phyloP scores from a whole-genome alignment of 30 jellyfish, hydroid and myxozoan genomes.

The Pseudorhiza aurosa region DNA sequence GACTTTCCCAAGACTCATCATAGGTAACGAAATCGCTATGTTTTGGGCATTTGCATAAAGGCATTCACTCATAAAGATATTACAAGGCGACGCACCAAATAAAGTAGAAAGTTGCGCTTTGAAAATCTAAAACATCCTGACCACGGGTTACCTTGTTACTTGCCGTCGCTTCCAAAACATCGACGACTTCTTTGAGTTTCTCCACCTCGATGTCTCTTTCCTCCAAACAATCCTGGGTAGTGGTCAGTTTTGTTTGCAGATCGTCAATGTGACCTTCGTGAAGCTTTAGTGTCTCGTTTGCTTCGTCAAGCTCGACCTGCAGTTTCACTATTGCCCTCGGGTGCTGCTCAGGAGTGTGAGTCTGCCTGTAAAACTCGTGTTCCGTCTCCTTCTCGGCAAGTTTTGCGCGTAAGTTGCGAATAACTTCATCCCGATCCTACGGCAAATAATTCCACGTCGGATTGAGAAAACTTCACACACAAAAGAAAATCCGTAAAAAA shows the following conservation, averaged over 20 bases:
- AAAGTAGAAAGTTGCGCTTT: no score
- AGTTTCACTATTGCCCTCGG: conserved; percentile 42
- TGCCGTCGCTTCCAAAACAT: conserved; percentile 10
- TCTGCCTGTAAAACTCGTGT: conserved; percentile 65
- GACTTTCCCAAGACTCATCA: no score
- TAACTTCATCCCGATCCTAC: conserved; percentile 90
- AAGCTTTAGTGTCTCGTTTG: conserved; percentile 80
- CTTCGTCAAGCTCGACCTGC: conserved; percentile 74
- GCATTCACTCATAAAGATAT: no score
- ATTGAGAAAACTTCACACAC: no score
- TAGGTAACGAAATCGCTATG: no score
- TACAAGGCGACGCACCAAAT: no score
- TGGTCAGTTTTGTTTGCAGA: conserved; percentile 61
- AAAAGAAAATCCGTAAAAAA: no score
- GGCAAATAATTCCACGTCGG: no score
- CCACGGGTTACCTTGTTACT: neutral
- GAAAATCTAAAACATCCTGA: no score
- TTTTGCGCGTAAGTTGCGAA: conserved; percentile 61
- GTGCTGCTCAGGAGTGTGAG: conserved; percentile 82
- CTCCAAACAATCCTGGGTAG: conserved; percentile 49
- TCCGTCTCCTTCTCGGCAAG: conserved; percentile 77
- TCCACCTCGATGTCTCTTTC: conserved; percentile 82
- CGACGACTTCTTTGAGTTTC: conserved; percentile 78
- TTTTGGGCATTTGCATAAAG: no score
- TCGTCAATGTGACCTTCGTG: conserved; percentile 73